Conservation (phyloP, 2,113 vertebrate species). For the Ginglymostoma cirratum region DNA sequence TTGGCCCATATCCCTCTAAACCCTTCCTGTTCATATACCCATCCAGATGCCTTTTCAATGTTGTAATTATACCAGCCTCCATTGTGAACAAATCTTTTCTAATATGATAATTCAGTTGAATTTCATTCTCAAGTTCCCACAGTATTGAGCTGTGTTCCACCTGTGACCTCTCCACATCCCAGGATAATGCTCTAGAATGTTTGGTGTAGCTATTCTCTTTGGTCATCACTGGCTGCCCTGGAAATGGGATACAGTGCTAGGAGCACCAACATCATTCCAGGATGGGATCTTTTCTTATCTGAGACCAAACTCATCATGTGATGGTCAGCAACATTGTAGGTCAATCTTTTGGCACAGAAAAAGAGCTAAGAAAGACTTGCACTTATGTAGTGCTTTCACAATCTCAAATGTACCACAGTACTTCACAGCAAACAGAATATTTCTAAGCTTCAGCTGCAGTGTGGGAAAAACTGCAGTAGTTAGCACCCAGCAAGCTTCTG, state of each 20-base stretch:
- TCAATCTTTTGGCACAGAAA: not conserved
- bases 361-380: too few species aligned
- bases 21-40: too few species aligned
- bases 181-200: not conserved
- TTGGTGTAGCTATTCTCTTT: not conserved
- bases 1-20: too few species aligned
- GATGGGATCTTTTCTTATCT: not conserved
- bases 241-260: not conserved
- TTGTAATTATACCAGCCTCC: too few species aligned
- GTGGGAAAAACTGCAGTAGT: too few species aligned
- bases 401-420: too few species aligned
- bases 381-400: too few species aligned
- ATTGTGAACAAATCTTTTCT: not conserved
- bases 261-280: not conserved
- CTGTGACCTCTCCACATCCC: too few species aligned
- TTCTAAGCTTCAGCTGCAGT: too few species aligned
- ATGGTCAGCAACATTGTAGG: not conserved
- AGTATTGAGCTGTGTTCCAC: not conserved
- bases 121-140: not conserved
- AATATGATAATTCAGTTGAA: not conserved
- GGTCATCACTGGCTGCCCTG: not conserved
- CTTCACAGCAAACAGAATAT: too few species aligned
- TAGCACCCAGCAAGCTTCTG: too few species aligned
- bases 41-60: too few species aligned
- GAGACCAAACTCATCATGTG: not conserved